Conservation (phyloP, 2,113 vertebrate genomes). For the Cygnus buccinator region DNA sequence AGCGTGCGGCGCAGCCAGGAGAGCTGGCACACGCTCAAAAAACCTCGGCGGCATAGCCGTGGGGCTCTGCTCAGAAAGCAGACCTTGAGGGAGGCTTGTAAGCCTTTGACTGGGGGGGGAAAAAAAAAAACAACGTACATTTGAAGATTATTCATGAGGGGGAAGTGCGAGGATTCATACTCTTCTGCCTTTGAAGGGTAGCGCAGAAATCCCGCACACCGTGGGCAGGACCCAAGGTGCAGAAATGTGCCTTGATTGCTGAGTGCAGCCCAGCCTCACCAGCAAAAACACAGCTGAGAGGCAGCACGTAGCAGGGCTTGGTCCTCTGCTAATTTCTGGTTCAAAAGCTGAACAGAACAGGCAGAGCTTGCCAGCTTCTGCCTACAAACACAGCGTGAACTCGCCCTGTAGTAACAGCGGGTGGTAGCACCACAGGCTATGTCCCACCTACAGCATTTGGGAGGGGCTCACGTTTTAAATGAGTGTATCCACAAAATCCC, state of each 20-base stretch:
- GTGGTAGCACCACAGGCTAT: neutral
- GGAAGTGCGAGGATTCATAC: neutral
- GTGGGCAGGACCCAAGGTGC: neutral
- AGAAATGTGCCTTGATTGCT: neutral
- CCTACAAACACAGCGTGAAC: neutral
- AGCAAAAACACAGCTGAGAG: neutral
- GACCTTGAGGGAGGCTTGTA: neutral
- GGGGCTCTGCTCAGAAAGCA: conserved; percentile 13
- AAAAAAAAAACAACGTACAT: neutral
- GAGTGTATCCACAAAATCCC: neutral
- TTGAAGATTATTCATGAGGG: conserved; percentile 48
- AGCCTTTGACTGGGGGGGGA: neutral
- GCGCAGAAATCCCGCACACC: neutral
- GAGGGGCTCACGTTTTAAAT: neutral
- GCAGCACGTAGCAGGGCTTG: neutral
- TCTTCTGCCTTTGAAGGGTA: conserved; percentile 17
- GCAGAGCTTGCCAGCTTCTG: neutral
- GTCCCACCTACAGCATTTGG: neutral
- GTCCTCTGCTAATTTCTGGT: neutral
- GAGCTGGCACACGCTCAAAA: neutral
- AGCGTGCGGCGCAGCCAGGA: neutral
- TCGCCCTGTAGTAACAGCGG: neutral
- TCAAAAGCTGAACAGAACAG: neutral
- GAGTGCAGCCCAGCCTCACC: neutral
- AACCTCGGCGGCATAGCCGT: neutral